Conservation (phyloP, 2,888 invertebrate species). For the Drosophila quinaria region DNA sequence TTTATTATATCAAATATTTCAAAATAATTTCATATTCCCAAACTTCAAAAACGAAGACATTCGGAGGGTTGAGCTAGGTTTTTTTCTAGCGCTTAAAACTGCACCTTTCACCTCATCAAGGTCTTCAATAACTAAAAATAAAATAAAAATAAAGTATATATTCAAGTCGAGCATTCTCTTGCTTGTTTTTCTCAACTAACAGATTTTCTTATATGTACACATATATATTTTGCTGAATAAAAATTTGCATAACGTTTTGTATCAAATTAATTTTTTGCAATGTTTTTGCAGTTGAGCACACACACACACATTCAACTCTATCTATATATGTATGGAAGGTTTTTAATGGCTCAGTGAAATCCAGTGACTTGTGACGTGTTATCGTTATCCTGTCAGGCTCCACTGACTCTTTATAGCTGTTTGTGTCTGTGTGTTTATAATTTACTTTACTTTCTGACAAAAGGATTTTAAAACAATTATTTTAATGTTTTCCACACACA, state of each 20-base stretch:
- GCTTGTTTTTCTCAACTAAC: constrained; percentile 37
- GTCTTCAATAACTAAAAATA: neutral
- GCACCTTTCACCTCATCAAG: neutral
- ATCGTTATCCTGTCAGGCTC: constrained; percentile 72
- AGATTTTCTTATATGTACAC: constrained; percentile 56
- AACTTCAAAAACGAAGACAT: neutral
- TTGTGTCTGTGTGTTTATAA: constrained; percentile 68
- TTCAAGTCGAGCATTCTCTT: constrained; percentile 16
- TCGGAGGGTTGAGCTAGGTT: neutral
- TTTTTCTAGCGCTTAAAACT: neutral
- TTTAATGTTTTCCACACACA: constrained; percentile 75
- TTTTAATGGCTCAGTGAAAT: constrained; percentile 74
- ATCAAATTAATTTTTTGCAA: constrained; percentile 73
- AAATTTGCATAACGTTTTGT: constrained; percentile 69
- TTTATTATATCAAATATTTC: neutral
- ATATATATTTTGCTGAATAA: constrained; percentile 34
- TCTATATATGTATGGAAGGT: constrained; percentile 13
- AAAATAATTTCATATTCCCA: no score
- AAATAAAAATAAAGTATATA: no score
- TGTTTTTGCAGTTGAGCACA: constrained; percentile 70
- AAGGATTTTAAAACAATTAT: constrained; percentile 82
- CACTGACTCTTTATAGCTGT: constrained; percentile 50
- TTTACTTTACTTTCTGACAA: constrained; percentile 82
- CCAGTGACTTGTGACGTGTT: constrained; percentile 77
- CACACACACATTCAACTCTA: constrained; percentile 2